Percentiles rank a stretch among this genome's conserved stretches.
Evolutionary conservation across 2,888 invertebrate genomes (phyloP).

Genomic region (Tipula vernalis): DNA sequence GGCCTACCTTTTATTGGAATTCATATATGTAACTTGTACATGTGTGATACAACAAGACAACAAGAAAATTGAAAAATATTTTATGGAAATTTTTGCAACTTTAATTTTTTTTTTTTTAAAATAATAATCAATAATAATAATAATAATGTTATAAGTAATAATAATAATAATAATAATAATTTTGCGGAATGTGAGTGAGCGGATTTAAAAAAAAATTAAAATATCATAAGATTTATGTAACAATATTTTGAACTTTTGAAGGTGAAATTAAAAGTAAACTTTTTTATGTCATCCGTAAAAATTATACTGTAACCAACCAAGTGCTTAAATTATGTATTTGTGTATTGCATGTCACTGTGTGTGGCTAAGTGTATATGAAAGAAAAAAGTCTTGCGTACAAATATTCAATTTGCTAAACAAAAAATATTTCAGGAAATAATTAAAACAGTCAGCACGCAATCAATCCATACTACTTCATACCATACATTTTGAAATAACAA

Average conservation of each 20-base stretch:
- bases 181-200: not conserved
- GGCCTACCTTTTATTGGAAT: slow-evolving; percentile 4
- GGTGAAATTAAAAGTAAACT: not conserved
- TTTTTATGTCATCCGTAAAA: not conserved
- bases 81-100: slow-evolving; percentile 4
- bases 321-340: not conserved
- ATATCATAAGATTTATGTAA: not conserved
- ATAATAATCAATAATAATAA: not conserved
- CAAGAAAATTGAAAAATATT: not conserved
- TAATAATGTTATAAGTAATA: not conserved
- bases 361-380: too few species aligned
- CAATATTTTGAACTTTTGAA: not conserved
- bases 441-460: not conserved
- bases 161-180: not conserved
- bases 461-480: not conserved
- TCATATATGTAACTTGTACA: not conserved
- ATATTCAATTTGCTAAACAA: not conserved
- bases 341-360: not conserved
- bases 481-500: not conserved
- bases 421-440: not conserved
- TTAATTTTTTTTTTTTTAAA: not conserved
- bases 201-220: not conserved
- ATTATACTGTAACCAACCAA: not conserved
- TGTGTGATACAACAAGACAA: not conserved
- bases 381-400: not conserved